phyloP scores from a whole-genome alignment of 2,888 invertebrate species.

The Melanotus villosus region DNA sequence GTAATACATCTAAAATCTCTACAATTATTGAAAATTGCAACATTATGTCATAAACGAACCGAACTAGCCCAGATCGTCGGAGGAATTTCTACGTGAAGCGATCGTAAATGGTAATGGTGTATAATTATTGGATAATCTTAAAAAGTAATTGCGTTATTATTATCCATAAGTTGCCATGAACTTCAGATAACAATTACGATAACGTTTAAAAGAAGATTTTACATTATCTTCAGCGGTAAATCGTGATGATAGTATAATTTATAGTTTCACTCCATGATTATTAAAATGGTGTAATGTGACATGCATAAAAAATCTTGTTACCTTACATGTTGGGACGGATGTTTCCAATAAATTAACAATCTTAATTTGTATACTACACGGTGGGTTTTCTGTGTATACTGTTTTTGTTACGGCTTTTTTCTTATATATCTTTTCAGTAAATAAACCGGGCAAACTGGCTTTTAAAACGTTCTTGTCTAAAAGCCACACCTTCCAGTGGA shows the following conservation, averaged over 20 bases:
- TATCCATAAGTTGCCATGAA: constrained; percentile 11
- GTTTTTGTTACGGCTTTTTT: not conserved
- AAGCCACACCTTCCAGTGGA: constrained; percentile 6
- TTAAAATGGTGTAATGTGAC: constrained; percentile 25
- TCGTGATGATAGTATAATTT: constrained; percentile 33
- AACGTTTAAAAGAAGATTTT: constrained; percentile 8
- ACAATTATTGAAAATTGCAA: constrained; percentile 35
- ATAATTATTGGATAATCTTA: constrained; percentile 33
- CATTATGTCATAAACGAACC: constrained; percentile 27
- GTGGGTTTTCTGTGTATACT: not conserved
- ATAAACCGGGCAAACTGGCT: not conserved
- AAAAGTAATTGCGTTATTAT: constrained; percentile 29
- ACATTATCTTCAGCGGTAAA: constrained; percentile 1
- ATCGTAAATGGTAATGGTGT: constrained; percentile 34
- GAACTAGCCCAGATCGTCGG: constrained; percentile 13
- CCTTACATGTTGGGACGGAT: not conserved
- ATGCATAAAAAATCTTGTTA: constrained; percentile 16
- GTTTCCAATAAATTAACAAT: constrained; percentile 25
- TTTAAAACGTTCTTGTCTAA: not conserved
- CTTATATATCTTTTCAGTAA: not conserved
- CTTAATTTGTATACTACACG: constrained; percentile 11
- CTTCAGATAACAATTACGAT: constrained; percentile 35
- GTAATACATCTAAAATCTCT: constrained; percentile 28
- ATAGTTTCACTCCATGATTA: constrained; percentile 18
- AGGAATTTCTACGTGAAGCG: not conserved